Evolutionary conservation across 92 coral and sea anemone species (phyloP).

Genomic region (Parazoanthus atlanticus): DNA sequence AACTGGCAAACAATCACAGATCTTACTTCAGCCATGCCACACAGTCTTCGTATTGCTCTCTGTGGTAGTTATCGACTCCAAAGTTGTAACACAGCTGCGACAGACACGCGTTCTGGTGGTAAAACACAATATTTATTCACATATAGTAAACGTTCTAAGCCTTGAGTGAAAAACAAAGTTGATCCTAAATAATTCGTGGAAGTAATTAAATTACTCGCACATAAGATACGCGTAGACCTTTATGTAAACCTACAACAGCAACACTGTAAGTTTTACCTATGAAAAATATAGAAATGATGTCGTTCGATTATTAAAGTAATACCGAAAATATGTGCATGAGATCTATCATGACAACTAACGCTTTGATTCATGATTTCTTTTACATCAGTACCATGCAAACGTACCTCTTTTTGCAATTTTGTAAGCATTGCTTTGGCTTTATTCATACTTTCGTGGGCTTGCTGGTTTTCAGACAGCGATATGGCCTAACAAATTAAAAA

Average conservation of each 20-base stretch:
- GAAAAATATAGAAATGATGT: too few species aligned
- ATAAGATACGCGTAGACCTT: too few species aligned
- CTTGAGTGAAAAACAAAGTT: not conserved
- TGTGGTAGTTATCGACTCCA: slow-evolving; percentile 94
- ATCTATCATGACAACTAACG: too few species aligned
- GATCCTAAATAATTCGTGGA: too few species aligned
- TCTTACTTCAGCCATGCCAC: slow-evolving; percentile 91
- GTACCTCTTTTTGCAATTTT: slow-evolving; percentile 80
- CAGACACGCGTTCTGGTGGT: slow-evolving; percentile 67
- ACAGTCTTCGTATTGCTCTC: slow-evolving; percentile 78
- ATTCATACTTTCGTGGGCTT: slow-evolving; percentile 58
- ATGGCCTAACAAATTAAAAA: slow-evolving; percentile 56
- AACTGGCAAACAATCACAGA: not conserved
- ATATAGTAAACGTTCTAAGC: too few species aligned
- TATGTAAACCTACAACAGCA: too few species aligned
- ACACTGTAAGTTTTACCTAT: too few species aligned
- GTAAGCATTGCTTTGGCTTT: slow-evolving; percentile 78
- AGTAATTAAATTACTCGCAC: not conserved
- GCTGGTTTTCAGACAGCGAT: slow-evolving; percentile 62
- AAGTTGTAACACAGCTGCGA: slow-evolving; percentile 93
- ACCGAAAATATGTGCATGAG: too few species aligned
- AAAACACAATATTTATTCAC: too few species aligned
- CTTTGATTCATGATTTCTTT: too few species aligned
- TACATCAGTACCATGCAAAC: not conserved
- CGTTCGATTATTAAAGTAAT: too few species aligned